Evolutionary conservation across 2,113 vertebrate species (phyloP), one percentile per base, ranked within the genome.

Genomic region (Rallus limicola): DNA sequence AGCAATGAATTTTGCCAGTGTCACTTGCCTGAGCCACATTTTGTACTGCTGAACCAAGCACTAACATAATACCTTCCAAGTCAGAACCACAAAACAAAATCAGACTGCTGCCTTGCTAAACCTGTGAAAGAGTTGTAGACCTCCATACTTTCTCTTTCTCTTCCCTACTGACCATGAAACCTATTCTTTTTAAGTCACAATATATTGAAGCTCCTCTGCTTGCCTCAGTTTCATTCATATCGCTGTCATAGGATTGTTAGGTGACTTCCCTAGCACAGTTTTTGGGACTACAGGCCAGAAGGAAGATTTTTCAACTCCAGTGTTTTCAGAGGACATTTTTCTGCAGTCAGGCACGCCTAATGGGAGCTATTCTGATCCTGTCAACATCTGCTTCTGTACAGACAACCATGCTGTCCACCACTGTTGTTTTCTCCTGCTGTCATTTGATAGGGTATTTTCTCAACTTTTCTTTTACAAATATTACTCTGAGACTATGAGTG

Each of bases 351-450:
- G 88, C 92, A 63, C 82, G 65, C 20, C 88, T 79, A 93, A 93
- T 38, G 44, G 64, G 3, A 87, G 65, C 92, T 92, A 76, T 88
- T 96, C 93, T 80, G 50, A 92, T 93, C 29, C 17, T 87, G 59
- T 13, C 81, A 92, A 87, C 93, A 96, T 92, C 95, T 92, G 91
- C 34, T 94, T 87, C 58, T 21, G 23, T 63, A 77, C 67, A 91
- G 74, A n/a, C 33, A 14, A 60, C 91, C 15, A 13, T 31, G 13
- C 4, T 33, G 80, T 65, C 86, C 86, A 82, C 50, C 23, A 10
- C 13, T 56, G 64, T 36, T 68, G 12, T 50, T 87, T 67, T 62
- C 40, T 60, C 62, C 59, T 53, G 65, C 38, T 88, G 69, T 76
- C 55, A 72, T 62, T 91, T 94, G 69, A 62, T 16, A 58, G 17